Evolutionary conservation across 2,888 invertebrate species (phyloP).

Genomic region (Eupithecia subumbrata): DNA sequence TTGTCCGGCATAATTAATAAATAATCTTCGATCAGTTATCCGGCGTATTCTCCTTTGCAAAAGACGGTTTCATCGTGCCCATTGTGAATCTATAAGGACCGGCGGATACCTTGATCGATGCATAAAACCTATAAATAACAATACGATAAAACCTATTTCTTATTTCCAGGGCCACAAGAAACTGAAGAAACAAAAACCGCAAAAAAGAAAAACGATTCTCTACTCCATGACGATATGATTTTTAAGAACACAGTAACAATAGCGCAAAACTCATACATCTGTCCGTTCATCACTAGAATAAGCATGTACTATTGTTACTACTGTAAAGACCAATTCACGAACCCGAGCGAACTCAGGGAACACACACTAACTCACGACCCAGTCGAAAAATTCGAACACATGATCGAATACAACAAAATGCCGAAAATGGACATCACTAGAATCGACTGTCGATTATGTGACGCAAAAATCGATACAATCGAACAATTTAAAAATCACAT

Average conservation of each 20-base stretch:
- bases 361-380: slow-evolving; percentile 73
- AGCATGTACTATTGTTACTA: slow-evolving; percentile 77
- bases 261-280: slow-evolving; percentile 69
- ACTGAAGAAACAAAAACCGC: slow-evolving; percentile 30
- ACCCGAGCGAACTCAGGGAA: slow-evolving; percentile 67
- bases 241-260: slow-evolving; percentile 66
- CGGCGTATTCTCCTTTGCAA: no score
- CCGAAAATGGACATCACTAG: slow-evolving; percentile 76
- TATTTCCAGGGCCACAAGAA: slow-evolving; percentile 46
- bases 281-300: slow-evolving; percentile 71
- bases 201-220: slow-evolving; percentile 48
- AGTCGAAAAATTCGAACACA: slow-evolving; percentile 55
- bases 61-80: no score
- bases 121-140: no score
- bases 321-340: slow-evolving; percentile 73
- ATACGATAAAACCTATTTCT: slow-evolving; percentile 31
- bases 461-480: slow-evolving; percentile 66
- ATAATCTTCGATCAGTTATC: no score
- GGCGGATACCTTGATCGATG: no score
- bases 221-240: slow-evolving; percentile 65
- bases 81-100: no score
- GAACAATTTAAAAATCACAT: slow-evolving; percentile 65
- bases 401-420: slow-evolving; percentile 69
- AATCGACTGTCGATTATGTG: slow-evolving; percentile 72
- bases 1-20: no score